These are phyloP conservation scores for Blastobasis lacticolella DNA, from an alignment of 2,888 invertebrate genomes.

Conservation along the genomic window DNA sequence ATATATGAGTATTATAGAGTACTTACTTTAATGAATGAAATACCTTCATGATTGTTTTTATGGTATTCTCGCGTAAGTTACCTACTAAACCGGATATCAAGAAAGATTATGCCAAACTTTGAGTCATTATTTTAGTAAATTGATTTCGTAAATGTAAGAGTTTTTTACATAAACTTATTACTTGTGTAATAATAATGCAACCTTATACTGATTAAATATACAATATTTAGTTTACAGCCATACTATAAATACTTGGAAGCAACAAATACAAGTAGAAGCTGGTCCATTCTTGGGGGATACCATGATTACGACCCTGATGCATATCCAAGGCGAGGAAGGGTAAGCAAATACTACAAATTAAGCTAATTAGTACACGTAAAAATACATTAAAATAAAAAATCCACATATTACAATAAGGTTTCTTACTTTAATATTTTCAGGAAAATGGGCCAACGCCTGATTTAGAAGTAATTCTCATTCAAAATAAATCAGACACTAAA, in stretches of 20 bases:
- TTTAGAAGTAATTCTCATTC: conserved; percentile 20
- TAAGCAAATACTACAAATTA: neutral
- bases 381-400: too few species aligned
- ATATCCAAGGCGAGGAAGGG: conserved; percentile 1
- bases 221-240: neutral
- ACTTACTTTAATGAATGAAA: neutral
- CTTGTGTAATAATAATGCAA: too few species aligned
- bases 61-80: too few species aligned
- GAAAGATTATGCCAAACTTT: too few species aligned
- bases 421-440: conserved; percentile 11
- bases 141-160: too few species aligned
- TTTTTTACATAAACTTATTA: too few species aligned
- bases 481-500: conserved; percentile 16
- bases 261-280: neutral
- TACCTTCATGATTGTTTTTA: neutral
- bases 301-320: neutral
- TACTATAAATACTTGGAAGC: neutral
- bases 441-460: conserved; percentile 25
- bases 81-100: too few species aligned
- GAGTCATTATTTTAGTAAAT: too few species aligned
- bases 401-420: too few species aligned
- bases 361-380: too few species aligned
- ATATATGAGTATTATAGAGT: too few species aligned
- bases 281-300: neutral
- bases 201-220: too few species aligned